Evolutionary conservation across 2,797 vertebrate genomes (phyloP), one percentile per base, ranked within the genome.

Genomic region (Valencia hispanica): DNA sequence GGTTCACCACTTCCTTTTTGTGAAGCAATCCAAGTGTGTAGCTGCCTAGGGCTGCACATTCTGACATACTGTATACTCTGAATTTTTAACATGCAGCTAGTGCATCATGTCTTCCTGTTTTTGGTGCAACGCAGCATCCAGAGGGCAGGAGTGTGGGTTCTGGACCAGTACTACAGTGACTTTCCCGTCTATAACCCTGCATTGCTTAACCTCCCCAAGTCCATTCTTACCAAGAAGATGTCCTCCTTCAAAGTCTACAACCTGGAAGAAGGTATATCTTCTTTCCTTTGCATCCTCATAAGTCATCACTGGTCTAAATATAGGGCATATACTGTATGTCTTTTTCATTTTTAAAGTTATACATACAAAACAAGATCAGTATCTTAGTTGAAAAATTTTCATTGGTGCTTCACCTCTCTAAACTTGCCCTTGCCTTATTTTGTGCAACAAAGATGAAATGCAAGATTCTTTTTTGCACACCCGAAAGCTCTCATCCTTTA

Each of bases 181-280:
- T 98, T 99, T 89, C 96, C 97, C 0, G 97, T 99, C 86, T 97
- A 97, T 91, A 99, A 99, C 91, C 97, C 98, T 0, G 97, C 97
- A 63, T 93, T 98, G 73, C 96, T 98, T 82, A 98, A 98, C 94
- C 95, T 98, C 66, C 97, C 98, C 50, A 98, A 98, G 89, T 97
- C 97, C 77, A 97, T 98, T 92, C 96, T 99, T 50, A 96, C 96
- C 86, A 98, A 97, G 93, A 98, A 97, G 92, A 96, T 96, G 94
- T 97, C 97, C 5, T 97, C 97, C 41, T 98, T 98, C 88, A 99
- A 99, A 84, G 96, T 99, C 81, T 99, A 99, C 92, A 97, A 96
- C 69, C 95, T 99, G 11, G 97, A 96, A 78, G 97, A 99, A 95
- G 97, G 97, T 98, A 70, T 1, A 14, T 39, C 36, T 45, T 2